Base-by-base conservation (phyloP, 2,797 vertebrate genomes). In the Sebastes hubbsi region DNA sequence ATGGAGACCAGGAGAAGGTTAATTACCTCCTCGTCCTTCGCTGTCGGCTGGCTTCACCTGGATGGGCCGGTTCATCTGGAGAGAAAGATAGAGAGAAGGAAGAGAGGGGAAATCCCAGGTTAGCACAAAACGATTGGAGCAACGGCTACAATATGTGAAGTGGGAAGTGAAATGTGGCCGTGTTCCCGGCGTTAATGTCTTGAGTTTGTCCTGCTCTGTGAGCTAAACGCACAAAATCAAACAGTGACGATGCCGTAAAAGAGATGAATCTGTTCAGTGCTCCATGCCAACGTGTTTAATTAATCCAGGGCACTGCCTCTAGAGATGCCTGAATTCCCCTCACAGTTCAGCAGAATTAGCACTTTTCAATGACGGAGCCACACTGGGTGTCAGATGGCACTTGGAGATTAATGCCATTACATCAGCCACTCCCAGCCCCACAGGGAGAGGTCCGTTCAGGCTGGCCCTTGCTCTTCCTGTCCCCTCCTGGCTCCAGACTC, bases 31-130 rank as follows among this genome's bases (percentile, higher is more conserved):
- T 97, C 98, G 97, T 96, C 98, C 99, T 96, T 99, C 98, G 91
- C 98, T 99, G 97, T 99, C 98, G 88, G 98, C 98, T 90, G 98
- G 98, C 93, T 99, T 99, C 97, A 99, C 98, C 96, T 99, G 98
- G 97, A 99, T 99, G 20, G 98, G 98, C 91, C 98, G 97, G 95
- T 99, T 99, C 98, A 99, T 99, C 98, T 99, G 96, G 94, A 86
- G 75, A 91, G 61, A 64, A 66, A 65, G 62, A 87, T 30, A 64
- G 72, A 87, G 34, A 81, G 20, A 75, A 60, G 76, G 54, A 79
- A 65, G 55, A 89, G 58, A 91, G 61, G 87, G 88, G 89, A 89
- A 90, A 87, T 90, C 85, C 89, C 84, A 74, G 80, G 81, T 95
- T 93, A 95, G 88, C 77, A 59, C 13, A 1, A 67, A 73, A 78